Percentiles rank a stretch among this genome's conserved stretches.
phyloP scores from a whole-genome alignment of 2,888 invertebrate genomes.

The Ariolimax columbianus region DNA sequence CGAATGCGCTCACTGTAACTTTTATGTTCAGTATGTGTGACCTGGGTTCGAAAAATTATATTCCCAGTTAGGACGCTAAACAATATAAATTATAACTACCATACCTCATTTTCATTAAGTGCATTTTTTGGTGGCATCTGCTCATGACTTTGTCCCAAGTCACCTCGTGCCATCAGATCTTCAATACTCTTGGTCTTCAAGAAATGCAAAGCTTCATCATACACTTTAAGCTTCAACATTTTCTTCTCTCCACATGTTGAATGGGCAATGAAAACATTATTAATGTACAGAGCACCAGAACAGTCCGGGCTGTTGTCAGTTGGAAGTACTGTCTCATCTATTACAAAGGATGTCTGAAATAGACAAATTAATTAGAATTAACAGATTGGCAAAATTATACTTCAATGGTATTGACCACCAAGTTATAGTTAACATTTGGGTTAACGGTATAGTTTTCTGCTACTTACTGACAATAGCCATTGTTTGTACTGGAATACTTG shows the following conservation, averaged over 20 bases:
- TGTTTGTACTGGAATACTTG: too few relatives aligned
- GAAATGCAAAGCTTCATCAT: conserved; percentile 22
- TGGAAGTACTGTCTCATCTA: not conserved
- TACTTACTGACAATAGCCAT: too few relatives aligned
- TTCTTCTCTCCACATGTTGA: conserved; percentile 18
- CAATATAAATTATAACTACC: not conserved
- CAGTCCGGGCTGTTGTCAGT: not conserved
- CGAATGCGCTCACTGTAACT: too few relatives aligned
- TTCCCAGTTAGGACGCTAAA: too few relatives aligned
- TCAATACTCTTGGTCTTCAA: conserved; percentile 26
- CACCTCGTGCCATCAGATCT: conserved; percentile 8
- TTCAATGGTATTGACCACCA: too few relatives aligned
- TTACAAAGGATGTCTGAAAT: conserved; percentile 13
- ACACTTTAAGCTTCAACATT: conserved; percentile 34
- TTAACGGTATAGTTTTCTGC: too few relatives aligned
- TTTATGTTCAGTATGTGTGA: too few relatives aligned
- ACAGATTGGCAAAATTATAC: too few relatives aligned
- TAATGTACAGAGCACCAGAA: conserved; percentile 23
- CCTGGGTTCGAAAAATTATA: too few relatives aligned
- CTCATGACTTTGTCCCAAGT: not conserved
- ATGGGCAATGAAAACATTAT: conserved; percentile 15
- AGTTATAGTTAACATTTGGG: too few relatives aligned
- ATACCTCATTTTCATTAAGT: not conserved
- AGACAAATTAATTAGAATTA: not conserved
- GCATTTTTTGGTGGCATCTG: not conserved